Evolutionary conservation across 2,797 vertebrate genomes (phyloP), one percentile per base, ranked within the genome.

Genomic region (Siniperca scherzeri): DNA sequence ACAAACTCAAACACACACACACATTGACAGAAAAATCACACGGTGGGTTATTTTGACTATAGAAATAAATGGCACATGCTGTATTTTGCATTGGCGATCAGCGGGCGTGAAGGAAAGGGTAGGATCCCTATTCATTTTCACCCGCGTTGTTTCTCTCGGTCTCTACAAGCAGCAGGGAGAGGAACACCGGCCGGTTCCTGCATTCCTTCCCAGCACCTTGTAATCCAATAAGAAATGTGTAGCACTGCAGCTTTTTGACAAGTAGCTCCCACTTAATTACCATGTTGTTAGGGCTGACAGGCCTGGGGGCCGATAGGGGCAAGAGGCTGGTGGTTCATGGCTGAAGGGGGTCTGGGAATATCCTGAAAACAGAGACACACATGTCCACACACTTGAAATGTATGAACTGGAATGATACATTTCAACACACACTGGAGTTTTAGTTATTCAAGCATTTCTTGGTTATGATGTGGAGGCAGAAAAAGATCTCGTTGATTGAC

Each of bases 221-320:
- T 96, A 96, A 96, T 95, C 94, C 93, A 96, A 95, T 96, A 95
- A 96, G 94, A 96, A 93, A 96, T 96, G 95, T 96, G 94, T 95
- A 86, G 94, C 92, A 57, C 74, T 80, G 85, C 83, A 89, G 90
- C 89, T 88, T 94, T 89, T 90, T 93, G 93, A 95, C 94, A 91
- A 93, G 93, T 82, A 89, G 90, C 88, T 87, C 88, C 90, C 95
- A 95, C 93, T 96, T 96, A 95, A 96, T 96, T 96, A 96, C 91
- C 87, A 57, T 64, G 91, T 91, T 91, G 92, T 88, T 81, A 70
- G 85, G 84, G 77, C 82, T 94, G 95, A 95, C 91, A 94, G 87
- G 81, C 78, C 84, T 83, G 81, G 85, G 81, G 91, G 89, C 55
- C 78, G 76, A 92, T 95, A 90, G 92, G 87, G 92, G 77, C 82